Base-by-base conservation (phyloP, 2,113 vertebrate genomes). In the Zosterops lateralis region DNA sequence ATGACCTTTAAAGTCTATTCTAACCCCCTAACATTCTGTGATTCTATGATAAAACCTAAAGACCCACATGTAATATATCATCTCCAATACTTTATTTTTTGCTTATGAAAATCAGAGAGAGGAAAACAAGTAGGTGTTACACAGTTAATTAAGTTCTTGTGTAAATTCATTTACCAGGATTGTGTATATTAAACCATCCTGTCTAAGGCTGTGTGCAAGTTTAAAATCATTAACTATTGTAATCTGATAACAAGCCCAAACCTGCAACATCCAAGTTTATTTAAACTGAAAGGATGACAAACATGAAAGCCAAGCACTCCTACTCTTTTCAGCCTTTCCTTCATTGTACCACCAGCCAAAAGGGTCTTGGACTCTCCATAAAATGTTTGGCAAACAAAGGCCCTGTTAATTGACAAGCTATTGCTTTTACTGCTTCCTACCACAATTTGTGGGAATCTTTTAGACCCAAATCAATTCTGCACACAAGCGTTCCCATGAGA, bases 351-450 rank as follows among this genome's bases (percentile, higher is more conserved):
- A 81, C 31, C 81, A 73, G 65, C 32, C 93, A 88, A 79, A 89
- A 87, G 40, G 34, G 47, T 80, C 87, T 92, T 83, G 54, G 64
- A 82, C 64, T 94, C 91, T 82, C 71, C 89, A 90, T 95, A 96
- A 96, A 96, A 92, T 32, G 24, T 92, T 84, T 92, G 75, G 61
- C 95, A 95, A 96, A 95, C 87, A 94, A 96, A 96, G 45, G 47
- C 67, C 68, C 71, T 70, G 70, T 84, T 96, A 96, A 96, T 90
- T 96, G 95, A 95, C 80, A 89, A 90, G 84, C 80, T 90, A 94
- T 95, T 96, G 94, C 84, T 95, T 97, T 96, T 96, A 97, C 83
- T 85, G 87, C 95, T 96, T 92, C 86, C 91, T 96, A 89, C 86
- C 84, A 94, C 80, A 95, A 72, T 62, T 75, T 82, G 84, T 87